Evolutionary conservation across 2,113 vertebrate species (phyloP).

Genomic region (Silurus glanis): DNA sequence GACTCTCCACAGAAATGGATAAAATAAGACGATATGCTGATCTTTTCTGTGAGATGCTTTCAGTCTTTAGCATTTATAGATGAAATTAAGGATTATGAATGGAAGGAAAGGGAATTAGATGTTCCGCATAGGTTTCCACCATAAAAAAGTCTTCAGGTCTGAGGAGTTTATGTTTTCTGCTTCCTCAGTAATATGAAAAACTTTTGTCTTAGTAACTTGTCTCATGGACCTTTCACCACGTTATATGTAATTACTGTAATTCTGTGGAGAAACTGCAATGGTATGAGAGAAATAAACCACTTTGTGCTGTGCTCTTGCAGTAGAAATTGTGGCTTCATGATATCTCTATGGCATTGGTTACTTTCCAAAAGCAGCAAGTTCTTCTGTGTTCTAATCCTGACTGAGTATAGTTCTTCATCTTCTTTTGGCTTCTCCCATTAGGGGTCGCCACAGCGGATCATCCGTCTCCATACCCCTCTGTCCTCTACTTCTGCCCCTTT

Average conservation of each 20-base stretch:
- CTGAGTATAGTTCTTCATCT: not conserved
- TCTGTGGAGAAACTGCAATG: not conserved
- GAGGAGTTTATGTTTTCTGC: not conserved
- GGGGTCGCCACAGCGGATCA: too few species aligned
- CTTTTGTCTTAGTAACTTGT: not conserved
- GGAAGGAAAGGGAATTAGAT: too few species aligned
- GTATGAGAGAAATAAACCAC: too few species aligned
- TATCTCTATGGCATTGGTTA: not conserved
- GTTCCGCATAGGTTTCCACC: not conserved
- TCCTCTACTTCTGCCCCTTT: too few species aligned
- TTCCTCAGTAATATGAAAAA: not conserved
- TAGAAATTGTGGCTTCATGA: too few species aligned
- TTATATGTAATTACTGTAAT: not conserved
- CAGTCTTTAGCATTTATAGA: not conserved
- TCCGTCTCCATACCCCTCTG: too few species aligned
- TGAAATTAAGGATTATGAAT: too few species aligned
- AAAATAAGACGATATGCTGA: not conserved
- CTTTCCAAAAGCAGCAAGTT: not conserved
- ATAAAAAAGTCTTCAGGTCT: not conserved
- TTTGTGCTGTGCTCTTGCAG: too few species aligned
- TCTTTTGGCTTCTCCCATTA: too few species aligned
- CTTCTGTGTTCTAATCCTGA: not conserved
- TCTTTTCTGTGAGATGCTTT: not conserved
- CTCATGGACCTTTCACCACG: not conserved
- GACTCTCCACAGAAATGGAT: not conserved